phyloP scores from a whole-genome alignment of 2,797 vertebrate species.

The Amblyopsis hoosieri region DNA sequence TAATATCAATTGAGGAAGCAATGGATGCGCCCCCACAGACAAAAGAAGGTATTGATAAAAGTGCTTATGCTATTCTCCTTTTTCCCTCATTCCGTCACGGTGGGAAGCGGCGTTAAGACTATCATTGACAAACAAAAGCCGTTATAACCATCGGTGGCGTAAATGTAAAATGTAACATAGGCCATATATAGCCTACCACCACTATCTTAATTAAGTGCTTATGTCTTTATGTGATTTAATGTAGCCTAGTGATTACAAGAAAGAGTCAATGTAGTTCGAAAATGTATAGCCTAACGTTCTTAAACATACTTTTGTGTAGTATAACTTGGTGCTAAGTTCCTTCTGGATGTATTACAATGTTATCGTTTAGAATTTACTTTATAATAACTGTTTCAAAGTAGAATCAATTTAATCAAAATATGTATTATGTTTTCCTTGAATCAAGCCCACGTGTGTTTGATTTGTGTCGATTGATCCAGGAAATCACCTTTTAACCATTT shows the following conservation, averaged over 20 bases:
- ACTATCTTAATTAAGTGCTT: neutral
- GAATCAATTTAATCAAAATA: constrained; percentile 1
- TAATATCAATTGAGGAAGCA: neutral
- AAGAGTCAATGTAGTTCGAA: neutral
- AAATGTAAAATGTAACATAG: neutral
- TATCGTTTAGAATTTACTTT: neutral
- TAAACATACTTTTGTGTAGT: constrained; percentile 1
- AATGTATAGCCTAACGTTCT: neutral
- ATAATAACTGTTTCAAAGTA: neutral
- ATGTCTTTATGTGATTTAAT: neutral
- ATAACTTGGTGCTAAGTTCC: neutral
- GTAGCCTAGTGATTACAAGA: neutral
- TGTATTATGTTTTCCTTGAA: neutral
- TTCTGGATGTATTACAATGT: neutral
- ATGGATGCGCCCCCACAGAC: constrained; percentile 60
- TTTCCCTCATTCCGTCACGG: neutral
- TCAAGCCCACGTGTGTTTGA: constrained; percentile 7
- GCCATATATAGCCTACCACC: neutral
- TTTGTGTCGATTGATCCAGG: constrained; percentile 15
- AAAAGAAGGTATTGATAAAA: constrained; percentile 58
- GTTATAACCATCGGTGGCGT: neutral
- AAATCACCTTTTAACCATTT: constrained; percentile 25
- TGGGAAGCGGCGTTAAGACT: neutral
- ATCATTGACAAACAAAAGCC: constrained; percentile 14
- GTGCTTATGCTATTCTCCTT: neutral